Evolutionary conservation across 53 echinoderm and acorn worm species (phyloP).

Genomic region (Paracentrotus lividus): DNA sequence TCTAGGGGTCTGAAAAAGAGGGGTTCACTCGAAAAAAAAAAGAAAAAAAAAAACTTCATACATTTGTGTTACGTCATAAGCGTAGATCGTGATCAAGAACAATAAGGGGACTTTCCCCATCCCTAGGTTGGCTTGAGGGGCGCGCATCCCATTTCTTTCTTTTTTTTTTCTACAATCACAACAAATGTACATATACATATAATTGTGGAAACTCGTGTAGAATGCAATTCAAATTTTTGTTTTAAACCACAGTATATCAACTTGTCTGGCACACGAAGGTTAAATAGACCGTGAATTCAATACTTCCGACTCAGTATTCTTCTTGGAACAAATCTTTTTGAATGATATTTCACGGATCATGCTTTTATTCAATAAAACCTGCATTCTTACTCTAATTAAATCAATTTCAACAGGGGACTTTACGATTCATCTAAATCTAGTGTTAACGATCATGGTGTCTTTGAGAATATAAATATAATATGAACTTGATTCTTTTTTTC

Average conservation of each 20-base stretch:
- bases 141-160: too few relatives aligned
- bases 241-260: background rate
- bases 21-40: too few relatives aligned
- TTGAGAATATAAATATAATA: background rate
- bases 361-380: background rate
- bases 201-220: too few relatives aligned
- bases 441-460: background rate
- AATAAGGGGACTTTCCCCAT: too few relatives aligned
- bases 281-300: constrained; percentile 16
- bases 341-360: constrained; percentile 23
- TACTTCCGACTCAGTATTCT: constrained; percentile 8
- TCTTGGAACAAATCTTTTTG: background rate
- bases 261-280: background rate
- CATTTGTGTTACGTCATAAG: too few relatives aligned
- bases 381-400: background rate
- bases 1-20: too few relatives aligned
- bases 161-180: too few relatives aligned
- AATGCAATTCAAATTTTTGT: background rate
- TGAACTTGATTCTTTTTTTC: background rate
- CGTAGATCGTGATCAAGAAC: too few relatives aligned
- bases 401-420: background rate
- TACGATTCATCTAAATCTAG: background rate
- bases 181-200: too few relatives aligned
- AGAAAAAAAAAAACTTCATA: too few relatives aligned
- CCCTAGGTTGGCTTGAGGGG: too few relatives aligned